These are phyloP conservation scores for Eupeodes luniger DNA, from an alignment of 2,888 invertebrate genomes.

Conservation along the genomic window DNA sequence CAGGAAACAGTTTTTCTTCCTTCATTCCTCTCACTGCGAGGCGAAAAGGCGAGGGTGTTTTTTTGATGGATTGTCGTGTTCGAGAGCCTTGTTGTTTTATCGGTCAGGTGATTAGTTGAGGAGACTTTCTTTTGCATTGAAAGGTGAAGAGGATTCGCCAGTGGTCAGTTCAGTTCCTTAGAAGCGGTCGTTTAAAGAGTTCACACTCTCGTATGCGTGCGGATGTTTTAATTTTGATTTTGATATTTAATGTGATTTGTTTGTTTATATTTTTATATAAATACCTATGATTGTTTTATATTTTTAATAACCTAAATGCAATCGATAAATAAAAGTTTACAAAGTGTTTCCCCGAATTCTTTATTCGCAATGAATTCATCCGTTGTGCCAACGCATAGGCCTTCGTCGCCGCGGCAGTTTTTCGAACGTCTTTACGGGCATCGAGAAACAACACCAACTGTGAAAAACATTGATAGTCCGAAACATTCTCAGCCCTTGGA, in stretches of 20 bases:
- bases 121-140: constrained; percentile 57
- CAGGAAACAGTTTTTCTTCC: constrained; percentile 70
- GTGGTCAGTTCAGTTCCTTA: constrained; percentile 64
- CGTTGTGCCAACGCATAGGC: constrained; percentile 82
- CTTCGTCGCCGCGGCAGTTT: constrained; percentile 92
- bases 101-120: constrained; percentile 67
- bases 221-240: background rate
- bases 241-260: constrained; percentile 16
- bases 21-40: constrained; percentile 52
- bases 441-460: constrained; percentile 85
- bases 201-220: constrained; percentile 25
- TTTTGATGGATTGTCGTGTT: background rate
- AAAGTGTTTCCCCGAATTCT: constrained; percentile 49
- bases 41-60: constrained; percentile 53
- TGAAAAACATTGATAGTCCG: constrained; percentile 30
- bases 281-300: background rate
- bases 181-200: constrained; percentile 56
- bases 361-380: constrained; percentile 46
- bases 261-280: background rate
- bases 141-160: constrained; percentile 51
- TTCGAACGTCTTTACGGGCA: constrained; percentile 92
- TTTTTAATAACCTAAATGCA: constrained; percentile 38
- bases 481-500: constrained; percentile 28
- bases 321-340: constrained; percentile 51
- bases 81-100: constrained; percentile 52